Base-by-base conservation (phyloP, 1,140 invertebrate species). In the Apis mellifera region DNA sequence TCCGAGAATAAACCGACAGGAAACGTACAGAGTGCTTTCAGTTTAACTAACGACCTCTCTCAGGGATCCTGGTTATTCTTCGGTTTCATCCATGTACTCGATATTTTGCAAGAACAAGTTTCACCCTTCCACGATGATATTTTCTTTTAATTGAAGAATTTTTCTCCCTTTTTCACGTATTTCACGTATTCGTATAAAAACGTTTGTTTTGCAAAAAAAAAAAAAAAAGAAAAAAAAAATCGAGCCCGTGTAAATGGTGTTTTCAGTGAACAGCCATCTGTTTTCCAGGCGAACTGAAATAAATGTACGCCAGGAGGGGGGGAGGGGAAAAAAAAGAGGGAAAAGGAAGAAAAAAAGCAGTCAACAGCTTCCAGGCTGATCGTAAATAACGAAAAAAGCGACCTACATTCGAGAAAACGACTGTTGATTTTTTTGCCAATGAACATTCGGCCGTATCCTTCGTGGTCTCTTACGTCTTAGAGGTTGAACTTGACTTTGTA, bases 11-110 rank as follows among this genome's bases (percentile, higher is more conserved):
- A 71, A 71, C 57, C 65, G 73, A 80, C 73, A 78, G 78, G 79
- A 86, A 88, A 78, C 75, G 85, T 65, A 78, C 62, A 66, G 78
- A 87, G 85, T 85, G 83, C 74, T 87, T 87, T 80, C 78, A 60
- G 78, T 81, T 78, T 82, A 82, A 84, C 82, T 65, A 77, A 85
- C 78, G 83, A 71, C 50, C 59, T 50, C 70, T 42, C 59, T 54
- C 48, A 26, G 48, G 75, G n/a, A 26, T n/a, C 55, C 32, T 26
- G 21, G 50, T 66, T 42, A 57, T 68, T 62, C 17, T 68, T 68
- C 69, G 5, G 68, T 17, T 71, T 54, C 75, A 17, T n/a, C 17
- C 42, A 48, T 2, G 11, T 48, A 54, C 48, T 80, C 78, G 23
- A 75, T 62, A 50, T 60, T 62, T 75, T 13, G 15, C 42, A 2